Conservation (phyloP, 2,888 invertebrate species). For the Drosophila colorata region DNA sequence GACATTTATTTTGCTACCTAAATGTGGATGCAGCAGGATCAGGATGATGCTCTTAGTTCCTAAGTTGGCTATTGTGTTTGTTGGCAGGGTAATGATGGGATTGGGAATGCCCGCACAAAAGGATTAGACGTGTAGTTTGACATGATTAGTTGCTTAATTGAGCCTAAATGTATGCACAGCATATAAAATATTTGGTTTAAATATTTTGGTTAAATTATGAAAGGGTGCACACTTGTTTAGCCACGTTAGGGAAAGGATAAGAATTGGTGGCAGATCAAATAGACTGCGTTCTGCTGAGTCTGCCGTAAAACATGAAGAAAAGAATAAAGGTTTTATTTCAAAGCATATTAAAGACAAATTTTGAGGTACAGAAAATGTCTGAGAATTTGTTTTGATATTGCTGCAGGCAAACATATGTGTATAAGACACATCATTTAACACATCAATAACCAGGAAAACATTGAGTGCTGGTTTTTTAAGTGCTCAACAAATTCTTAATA, state of each 20-base stretch:
- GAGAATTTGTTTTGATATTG: no score
- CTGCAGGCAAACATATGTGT: no score
- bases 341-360: background rate
- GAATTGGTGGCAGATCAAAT: background rate
- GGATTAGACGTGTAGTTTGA: slow-evolving; percentile 74
- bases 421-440: no score
- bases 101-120: slow-evolving; percentile 45
- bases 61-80: slow-evolving; percentile 40
- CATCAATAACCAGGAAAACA: no score
- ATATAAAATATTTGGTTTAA: slow-evolving; percentile 77
- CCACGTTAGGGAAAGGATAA: slow-evolving; percentile 21
- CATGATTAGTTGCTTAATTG: slow-evolving; percentile 81
- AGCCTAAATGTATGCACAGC: slow-evolving; percentile 73
- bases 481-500: no score
- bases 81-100: slow-evolving; percentile 48
- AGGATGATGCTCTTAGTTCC: slow-evolving; percentile 23
- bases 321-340: background rate
- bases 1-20: slow-evolving; percentile 61
- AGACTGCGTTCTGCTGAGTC: slow-evolving; percentile 33
- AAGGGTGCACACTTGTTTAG: slow-evolving; percentile 59
- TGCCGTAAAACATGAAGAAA: background rate
- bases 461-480: no score
- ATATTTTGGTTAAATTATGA: slow-evolving; percentile 77
- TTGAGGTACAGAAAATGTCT: no score
- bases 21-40: slow-evolving; percentile 33